A percentile compares a stretch with the other conserved stretches of the same genome.
phyloP scores from a whole-genome alignment of 2,888 invertebrate species.

The Thysanoteuthis rhombus region DNA sequence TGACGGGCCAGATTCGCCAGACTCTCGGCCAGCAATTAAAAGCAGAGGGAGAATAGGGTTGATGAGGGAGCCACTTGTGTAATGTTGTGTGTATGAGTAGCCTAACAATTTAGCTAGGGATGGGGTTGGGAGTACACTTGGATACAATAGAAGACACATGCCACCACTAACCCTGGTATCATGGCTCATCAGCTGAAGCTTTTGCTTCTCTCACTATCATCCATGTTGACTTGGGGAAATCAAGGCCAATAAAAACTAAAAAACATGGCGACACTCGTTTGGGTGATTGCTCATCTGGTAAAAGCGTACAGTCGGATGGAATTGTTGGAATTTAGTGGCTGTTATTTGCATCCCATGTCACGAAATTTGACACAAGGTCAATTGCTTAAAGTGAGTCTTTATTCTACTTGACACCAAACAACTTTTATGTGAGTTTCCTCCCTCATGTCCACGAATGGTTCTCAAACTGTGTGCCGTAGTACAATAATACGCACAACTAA shows the following conservation, averaged over 20 bases:
- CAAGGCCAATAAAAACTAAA: not conserved
- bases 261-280: not conserved
- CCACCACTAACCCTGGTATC: not conserved
- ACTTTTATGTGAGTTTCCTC: no score
- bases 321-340: no score
- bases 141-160: not conserved
- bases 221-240: not conserved
- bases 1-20: not conserved
- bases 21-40: not conserved
- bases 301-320: no score
- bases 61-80: not conserved
- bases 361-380: no score
- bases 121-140: not conserved
- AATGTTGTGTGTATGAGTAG: not conserved
- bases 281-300: not conserved
- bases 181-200: not conserved
- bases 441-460: no score
- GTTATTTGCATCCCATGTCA: no score
- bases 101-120: not conserved
- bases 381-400: no score
- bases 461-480: no score
- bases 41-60: not conserved
- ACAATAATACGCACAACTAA: no score
- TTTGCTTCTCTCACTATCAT: not conserved
- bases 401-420: no score